A percentile compares a stretch with the other conserved stretches of the same genome.
Evolutionary conservation across 2,113 vertebrate species (phyloP).

Genomic region (Euleptes europaea): DNA sequence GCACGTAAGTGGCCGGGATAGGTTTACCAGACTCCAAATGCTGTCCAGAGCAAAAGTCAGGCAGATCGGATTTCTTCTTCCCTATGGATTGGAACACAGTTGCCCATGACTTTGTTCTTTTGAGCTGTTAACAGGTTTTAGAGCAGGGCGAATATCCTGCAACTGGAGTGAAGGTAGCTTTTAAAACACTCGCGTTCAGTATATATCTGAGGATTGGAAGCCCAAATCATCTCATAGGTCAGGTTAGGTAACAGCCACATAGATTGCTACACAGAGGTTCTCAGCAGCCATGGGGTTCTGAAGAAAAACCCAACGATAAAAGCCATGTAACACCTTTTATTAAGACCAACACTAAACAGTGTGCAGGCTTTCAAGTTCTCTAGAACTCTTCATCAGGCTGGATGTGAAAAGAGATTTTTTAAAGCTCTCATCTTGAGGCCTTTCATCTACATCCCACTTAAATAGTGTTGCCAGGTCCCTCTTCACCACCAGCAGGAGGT

Average conservation of each 20-base stretch:
- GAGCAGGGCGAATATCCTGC: conserved; percentile 50
- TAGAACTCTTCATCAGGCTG: no score
- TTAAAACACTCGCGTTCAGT: background rate
- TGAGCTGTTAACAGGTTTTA: conserved; percentile 31
- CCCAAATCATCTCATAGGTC: background rate
- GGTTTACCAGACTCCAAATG: conserved; percentile 28
- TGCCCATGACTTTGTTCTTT: conserved; percentile 43
- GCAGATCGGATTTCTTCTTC: conserved; percentile 54
- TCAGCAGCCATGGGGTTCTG: no score
- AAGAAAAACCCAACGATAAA: no score
- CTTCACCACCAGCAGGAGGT: no score
- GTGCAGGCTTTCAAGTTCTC: no score
- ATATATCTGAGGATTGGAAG: background rate
- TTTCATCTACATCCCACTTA: no score
- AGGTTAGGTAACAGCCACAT: background rate
- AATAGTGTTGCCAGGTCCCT: no score
- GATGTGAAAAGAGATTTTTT: no score
- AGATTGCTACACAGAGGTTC: no score
- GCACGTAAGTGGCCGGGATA: conserved; percentile 24
- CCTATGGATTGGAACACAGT: conserved; percentile 36
- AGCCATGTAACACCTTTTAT: no score
- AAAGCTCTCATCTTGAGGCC: no score
- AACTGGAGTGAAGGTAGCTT: conserved; percentile 35
- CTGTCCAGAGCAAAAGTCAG: conserved; percentile 48
- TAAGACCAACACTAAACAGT: no score